Base-by-base conservation (phyloP, 2,888 invertebrate genomes). In the Mechanitis mazaeus region DNA sequence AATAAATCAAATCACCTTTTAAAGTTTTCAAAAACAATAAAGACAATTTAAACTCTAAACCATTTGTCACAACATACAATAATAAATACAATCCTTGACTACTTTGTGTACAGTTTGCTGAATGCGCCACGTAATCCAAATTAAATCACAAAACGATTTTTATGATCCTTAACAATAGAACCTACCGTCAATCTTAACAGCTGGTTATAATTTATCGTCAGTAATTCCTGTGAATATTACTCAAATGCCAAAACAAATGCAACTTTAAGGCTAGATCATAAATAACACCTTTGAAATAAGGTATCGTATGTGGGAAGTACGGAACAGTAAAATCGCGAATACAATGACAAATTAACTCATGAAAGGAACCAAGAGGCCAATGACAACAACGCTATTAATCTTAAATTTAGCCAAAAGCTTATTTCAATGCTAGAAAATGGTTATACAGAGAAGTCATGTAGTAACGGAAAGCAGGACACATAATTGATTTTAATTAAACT, bases 131-230 rank as follows among this genome's bases (percentile, higher is more conserved):
- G 31, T 50, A 50, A 50, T 50, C 50, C 50, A 50, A 50, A 50
- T 50, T 50, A 50, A 50, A 50, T 50, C 31, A 31, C 50, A 31
- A 50, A 31, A 50, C n/a, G 9, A 35, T 50, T 50, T 50, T 50
- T 50, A 50, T 31, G 28, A 31, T 31, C n/a, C 28, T 11, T 59
- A 45, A 55, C 47, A 56, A 55, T 56, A 63, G 67, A 67, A 69
- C 59, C 65, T 67, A 69, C 66, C 59, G 65, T 66, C 71, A 66
- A 38, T 63, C 72, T 74, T 82, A 82, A 83, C 74, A 73, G 74
- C 71, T 68, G 67, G 76, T 70, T 76, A 74, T 82, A 80, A 83
- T 75, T 79, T 79, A 78, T 79, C 28, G 50, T 50, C 50, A 31
- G 31, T 50, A 31, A 50, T 50, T 50, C 31, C 9, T 2, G 31